Evolutionary conservation across 2,797 vertebrate genomes (phyloP).

Genomic region (Sparidentex hasta): DNA sequence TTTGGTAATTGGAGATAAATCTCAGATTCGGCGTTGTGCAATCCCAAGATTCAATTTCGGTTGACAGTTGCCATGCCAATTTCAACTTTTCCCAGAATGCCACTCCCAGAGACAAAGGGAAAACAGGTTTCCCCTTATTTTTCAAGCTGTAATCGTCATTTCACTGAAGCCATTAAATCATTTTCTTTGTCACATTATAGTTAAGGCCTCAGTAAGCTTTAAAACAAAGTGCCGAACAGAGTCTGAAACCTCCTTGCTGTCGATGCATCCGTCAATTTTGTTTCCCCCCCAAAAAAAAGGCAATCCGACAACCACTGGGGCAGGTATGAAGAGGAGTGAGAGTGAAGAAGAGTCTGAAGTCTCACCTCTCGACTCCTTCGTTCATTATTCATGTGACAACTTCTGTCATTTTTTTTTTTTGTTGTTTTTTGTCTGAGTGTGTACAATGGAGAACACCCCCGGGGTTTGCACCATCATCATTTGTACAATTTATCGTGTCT

Average conservation of each 20-base stretch:
- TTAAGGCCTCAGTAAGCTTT: background rate
- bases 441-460: too few relatives aligned
- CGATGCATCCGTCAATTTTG: background rate
- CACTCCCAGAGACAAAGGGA: constrained; percentile 15
- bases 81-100: constrained; percentile 42
- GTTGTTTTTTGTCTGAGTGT: too few relatives aligned
- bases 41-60: constrained; percentile 22
- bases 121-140: constrained; percentile 28
- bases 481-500: constrained; percentile 3
- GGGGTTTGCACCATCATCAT: constrained; percentile 10
- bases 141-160: constrained; percentile 21
- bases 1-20: constrained; percentile 27
- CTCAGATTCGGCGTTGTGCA: constrained; percentile 39
- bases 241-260: background rate
- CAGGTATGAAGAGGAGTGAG: background rate
- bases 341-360: background rate
- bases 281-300: background rate
- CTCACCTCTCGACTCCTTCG: background rate
- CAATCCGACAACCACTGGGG: background rate
- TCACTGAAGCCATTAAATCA: constrained; percentile 21
- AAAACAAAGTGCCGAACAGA: background rate
- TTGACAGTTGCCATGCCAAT: constrained; percentile 18
- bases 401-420: background rate
- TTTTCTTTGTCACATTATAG: constrained; percentile 29
- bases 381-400: constrained; percentile 1